Evolutionary conservation across 2,113 vertebrate genomes (phyloP).

Genomic region (Vicugna pacos): DNA sequence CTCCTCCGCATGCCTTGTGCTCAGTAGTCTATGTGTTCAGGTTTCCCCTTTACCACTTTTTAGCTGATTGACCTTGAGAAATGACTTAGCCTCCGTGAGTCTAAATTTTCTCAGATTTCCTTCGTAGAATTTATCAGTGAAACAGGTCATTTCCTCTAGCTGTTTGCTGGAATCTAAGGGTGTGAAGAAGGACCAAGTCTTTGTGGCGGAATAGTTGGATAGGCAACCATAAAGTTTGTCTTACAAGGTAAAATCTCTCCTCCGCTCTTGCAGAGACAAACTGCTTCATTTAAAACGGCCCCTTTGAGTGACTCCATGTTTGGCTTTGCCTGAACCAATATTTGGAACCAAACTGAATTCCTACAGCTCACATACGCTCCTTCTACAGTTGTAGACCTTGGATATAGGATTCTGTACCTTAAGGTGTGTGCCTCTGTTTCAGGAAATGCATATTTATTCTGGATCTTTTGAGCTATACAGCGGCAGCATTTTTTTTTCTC

Average conservation of each 20-base stretch:
- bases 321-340: background rate
- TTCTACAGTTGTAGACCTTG: background rate
- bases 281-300: background rate
- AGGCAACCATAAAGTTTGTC: background rate
- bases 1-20: background rate
- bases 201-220: background rate
- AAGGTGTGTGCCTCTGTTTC: background rate
- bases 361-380: background rate
- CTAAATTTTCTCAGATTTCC: constrained; percentile 37
- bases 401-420: background rate
- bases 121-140: background rate
- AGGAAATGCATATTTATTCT: background rate
- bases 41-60: background rate
- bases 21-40: background rate
- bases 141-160: background rate
- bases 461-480: background rate
- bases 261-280: background rate
- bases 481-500: fast-evolving
- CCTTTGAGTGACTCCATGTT: background rate
- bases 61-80: background rate
- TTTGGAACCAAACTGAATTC: background rate
- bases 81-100: background rate
- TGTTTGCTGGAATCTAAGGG: background rate
- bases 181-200: background rate
- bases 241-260: background rate